These are phyloP conservation scores for Bimastos eiseni DNA, from an alignment of 2,888 invertebrate genomes.

Conservation along the genomic window DNA sequence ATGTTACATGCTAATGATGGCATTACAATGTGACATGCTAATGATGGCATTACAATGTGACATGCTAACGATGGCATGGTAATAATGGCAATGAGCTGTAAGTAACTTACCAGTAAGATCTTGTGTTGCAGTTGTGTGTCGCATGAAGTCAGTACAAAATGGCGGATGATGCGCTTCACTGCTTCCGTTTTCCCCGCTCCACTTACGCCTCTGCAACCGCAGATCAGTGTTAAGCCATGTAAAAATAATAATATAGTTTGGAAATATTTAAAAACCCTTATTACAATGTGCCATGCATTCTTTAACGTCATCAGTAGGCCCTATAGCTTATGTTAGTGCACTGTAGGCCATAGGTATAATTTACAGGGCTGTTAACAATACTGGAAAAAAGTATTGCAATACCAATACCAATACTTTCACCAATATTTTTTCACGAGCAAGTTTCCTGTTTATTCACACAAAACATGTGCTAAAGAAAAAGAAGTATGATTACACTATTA, in stretches of 20 bases:
- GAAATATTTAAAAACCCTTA: neutral
- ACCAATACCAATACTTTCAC: no score
- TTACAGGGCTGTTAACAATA: no score
- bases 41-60: no score
- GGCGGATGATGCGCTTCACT: neutral
- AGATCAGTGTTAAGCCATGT: neutral
- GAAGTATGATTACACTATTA: no score
- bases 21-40: no score
- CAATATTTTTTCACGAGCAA: no score
- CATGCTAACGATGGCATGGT: neutral
- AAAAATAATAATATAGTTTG: neutral
- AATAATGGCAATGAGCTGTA: neutral
- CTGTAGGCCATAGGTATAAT: no score
- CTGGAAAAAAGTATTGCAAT: no score
- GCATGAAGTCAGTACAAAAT: neutral
- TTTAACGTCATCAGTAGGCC: neutral
- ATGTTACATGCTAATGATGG: no score
- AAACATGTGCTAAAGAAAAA: no score
- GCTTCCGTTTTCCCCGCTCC: constrained; percentile 31
- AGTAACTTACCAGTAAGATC: neutral
- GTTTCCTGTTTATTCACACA: no score
- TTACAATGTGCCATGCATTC: neutral
- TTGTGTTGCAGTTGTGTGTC: constrained; percentile 19
- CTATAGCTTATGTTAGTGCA: neutral
- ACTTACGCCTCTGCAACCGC: constrained; percentile 16